Evolutionary conservation across 2,888 invertebrate genomes (phyloP), one percentile per base, ranked within the genome.

Genomic region (Apodemia duryi): DNA sequence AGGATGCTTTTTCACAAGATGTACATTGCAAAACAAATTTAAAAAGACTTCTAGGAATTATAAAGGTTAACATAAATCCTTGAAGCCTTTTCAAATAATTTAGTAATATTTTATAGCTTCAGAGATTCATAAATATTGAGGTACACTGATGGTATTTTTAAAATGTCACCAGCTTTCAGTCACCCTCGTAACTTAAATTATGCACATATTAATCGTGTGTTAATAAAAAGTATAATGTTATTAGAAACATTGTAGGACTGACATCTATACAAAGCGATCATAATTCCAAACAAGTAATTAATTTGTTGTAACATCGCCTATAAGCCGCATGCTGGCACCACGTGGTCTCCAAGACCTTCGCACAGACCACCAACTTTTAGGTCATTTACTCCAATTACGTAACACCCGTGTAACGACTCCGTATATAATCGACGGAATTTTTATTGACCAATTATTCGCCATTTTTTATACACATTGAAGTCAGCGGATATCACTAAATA

Each of bases 401-500:
- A 91, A 91, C 88, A 83, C 84, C 84, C 87, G 86, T 88, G 88
- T 88, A 88, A 88, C 86, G 81, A 84, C 83, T 82, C 80, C 78
- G 83, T 81, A 83, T 85, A 88, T 88, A 90, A 91, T 89, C 87
- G 88, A 77, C 84, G 88, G 91, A 91, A 91, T 91, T 91, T 91
- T 90, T 91, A 91, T 91, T 88, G 89, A 88, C 89, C 91, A 91
- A 91, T 91, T 91, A 91, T 91, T 90, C 87, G 85, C 81, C 79
- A 86, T 88, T 90, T 90, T 90, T 90, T 89, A 84, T 84, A 84
- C 79, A 83, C 82, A 85, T 85, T 90, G 90, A 90, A 90, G 86
- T 90, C 89, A 91, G 89, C 91, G 91, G 91, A 91, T 89, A 91
- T 90, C 82, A 85, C 89, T 91, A 89, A 91, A 91, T 91, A 91